Evolutionary conservation across 1,140 invertebrate genomes (phyloP).

Genomic region (Meloidogyne hapla): DNA sequence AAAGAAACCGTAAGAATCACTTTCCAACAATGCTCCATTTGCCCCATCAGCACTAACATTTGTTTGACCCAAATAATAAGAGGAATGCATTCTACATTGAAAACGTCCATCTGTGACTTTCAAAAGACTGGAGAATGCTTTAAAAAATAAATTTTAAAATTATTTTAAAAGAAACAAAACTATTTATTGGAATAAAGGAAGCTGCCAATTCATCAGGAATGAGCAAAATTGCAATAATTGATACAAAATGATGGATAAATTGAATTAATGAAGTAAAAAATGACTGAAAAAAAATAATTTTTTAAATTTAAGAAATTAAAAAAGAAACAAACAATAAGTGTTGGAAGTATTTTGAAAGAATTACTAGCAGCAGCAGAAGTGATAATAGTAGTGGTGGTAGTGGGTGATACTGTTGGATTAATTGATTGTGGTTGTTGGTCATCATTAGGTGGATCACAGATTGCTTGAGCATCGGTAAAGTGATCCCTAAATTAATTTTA

Average conservation of each 20-base stretch:
- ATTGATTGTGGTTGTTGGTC: not conserved
- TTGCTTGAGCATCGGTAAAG: constrained; percentile 51
- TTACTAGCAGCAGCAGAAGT: not conserved
- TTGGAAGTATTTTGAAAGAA: not conserved
- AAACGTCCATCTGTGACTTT: constrained; percentile 27
- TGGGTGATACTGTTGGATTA: not conserved
- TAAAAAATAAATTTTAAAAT: not conserved
- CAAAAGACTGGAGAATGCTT: constrained; percentile 26
- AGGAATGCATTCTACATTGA: constrained; percentile 29
- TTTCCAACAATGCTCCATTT: constrained; percentile 25
- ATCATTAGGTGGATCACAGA: constrained; percentile 39
- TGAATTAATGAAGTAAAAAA: constrained; percentile 19
- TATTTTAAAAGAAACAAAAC: constrained; percentile 2
- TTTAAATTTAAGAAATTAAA: not conserved
- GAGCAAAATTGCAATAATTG: constrained; percentile 9
- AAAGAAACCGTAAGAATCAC: constrained; percentile 25
- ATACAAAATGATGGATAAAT: not conserved
- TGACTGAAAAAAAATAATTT: not conserved
- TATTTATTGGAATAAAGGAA: not conserved
- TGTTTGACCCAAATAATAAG: constrained; percentile 35
- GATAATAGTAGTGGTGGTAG: not conserved
- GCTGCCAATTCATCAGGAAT: constrained; percentile 1
- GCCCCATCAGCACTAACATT: constrained; percentile 13
- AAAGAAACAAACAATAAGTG: not conserved
- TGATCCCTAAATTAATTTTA: constrained; percentile 34